Base-by-base conservation (phyloP, 64 coral and sea anemone species). In the Pocillopora damicornis region DNA sequence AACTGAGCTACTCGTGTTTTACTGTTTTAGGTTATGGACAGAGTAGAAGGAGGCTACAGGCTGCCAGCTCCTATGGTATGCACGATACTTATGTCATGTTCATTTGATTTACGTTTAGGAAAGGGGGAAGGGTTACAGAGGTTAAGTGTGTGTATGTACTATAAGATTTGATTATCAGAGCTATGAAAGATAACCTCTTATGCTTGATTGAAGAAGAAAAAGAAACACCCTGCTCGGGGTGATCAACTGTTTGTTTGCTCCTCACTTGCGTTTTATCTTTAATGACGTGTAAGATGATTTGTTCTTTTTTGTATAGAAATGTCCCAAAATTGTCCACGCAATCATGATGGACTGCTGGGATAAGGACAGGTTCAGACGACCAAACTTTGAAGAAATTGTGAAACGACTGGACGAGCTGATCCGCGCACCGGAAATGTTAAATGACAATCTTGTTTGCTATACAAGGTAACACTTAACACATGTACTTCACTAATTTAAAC, bases 321-420 rank as follows among this genome's bases (percentile, higher is more conserved):
- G 95, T 18, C 95, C 91, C 0, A 98, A 87, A 75, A 86, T 87
- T 25, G 65, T 93, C 1, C 86, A 98, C 20, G 57, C 82, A 60
- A 79, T 98, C 26, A 98, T 98, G 95, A 68, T 98, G 74, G 88
- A 88, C 45, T 98, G 91, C 42, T 98, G 95, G 95, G 58, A 84
- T 56, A 80, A 80, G 35, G 88, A 93, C 37, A 90, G 87, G 63
- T 79, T 76, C 6, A 80, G 78, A 20, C 74, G 95, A 84, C 95
- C 95, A 20, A 93, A 74, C 59, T 98, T 98, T 45, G n/a, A 61
- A 16, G 84, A 98, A n/a, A 93, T 98, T 20, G 76, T 94, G 4
- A 90, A 42, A 18, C 77, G 89, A 22, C 57, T 94, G 4, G 84
- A 94, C 11, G 89, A 91, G 34, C 69, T 94, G 1, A 94, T 94